Base-by-base conservation (phyloP, 2,888 invertebrate genomes). In the Antitype chi region DNA sequence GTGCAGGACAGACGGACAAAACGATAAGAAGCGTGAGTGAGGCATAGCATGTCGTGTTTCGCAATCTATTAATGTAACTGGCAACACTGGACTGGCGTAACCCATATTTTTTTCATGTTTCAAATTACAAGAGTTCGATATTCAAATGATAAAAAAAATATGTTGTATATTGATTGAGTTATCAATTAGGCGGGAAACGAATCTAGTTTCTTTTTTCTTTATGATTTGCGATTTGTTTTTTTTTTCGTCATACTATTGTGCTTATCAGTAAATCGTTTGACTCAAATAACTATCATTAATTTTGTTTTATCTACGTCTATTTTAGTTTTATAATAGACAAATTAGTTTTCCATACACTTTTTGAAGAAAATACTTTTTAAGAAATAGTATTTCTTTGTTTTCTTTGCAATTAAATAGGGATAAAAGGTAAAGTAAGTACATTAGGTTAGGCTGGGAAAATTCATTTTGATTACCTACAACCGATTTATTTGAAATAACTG, bases 1-100 rank as follows among this genome's bases (percentile, higher is more conserved):
- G 94, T 92, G 86, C 94, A 89, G 93, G 92, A 93, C 93, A 93
- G 90, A 91, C 93, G 91, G 92, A 90, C 93, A 85, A 85, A 69
- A 85, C 87, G 94, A 94, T 94, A 94, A 93, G 91, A 91, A 91
- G 89, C 89, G 87, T 85, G 86, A 89, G 87, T 90, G 90, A 91
- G 87, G 86, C 90, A 89, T 86, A 80, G n/a, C 87, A 87, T 90
- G 86, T 86, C 85, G 90, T 70, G 88, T 94, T 93, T 94, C 90
- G 94, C 94, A 94, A 94, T 90, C 78, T 88, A 80, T 84, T 82
- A 83, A 81, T 83, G 74, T 81, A 74, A 80, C 82, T 82, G 78
- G 76, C 59, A 60, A 82, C 70, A 81, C 64, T 28, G 59, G 49
- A 38, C 72, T 53, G 76, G 72, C 70, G 69, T 72, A 68, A 70